Evolutionary conservation across 2,888 invertebrate species (phyloP).

Genomic region (Torymus aiolomorphi): DNA sequence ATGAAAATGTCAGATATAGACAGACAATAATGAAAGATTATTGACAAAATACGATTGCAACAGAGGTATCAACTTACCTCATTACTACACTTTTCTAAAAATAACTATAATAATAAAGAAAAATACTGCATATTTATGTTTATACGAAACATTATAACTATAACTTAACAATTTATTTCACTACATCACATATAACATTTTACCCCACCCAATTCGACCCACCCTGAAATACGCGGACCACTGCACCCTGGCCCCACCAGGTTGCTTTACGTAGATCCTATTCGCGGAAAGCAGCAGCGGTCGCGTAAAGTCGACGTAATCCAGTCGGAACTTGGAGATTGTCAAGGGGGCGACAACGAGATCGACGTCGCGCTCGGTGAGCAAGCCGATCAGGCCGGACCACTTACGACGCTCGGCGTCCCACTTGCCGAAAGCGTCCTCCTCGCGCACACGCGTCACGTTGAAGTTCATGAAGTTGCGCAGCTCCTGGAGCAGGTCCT

Average conservation of each 20-base stretch:
- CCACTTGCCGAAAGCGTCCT: conserved; percentile 36
- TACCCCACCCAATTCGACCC: neutral
- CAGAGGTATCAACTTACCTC: too few relatives aligned
- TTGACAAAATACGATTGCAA: too few relatives aligned
- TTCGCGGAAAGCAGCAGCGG: conserved; percentile 63
- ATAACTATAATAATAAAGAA: too few relatives aligned
- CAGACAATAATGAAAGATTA: too few relatives aligned
- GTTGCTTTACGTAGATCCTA: conserved; percentile 63
- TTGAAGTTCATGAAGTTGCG: conserved; percentile 65
- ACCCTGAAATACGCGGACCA: conserved; percentile 69
- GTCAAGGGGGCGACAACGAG: conserved; percentile 66
- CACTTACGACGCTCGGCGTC: conserved; percentile 60
- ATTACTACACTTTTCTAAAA: too few relatives aligned
- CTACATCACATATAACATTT: too few relatives aligned
- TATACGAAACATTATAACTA: too few relatives aligned
- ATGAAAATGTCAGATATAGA: too few relatives aligned
- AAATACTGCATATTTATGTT: too few relatives aligned
- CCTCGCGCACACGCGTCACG: conserved; percentile 41
- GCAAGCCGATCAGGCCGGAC: conserved; percentile 66
- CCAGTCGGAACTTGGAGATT: conserved; percentile 62
- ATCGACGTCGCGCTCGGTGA: conserved; percentile 61
- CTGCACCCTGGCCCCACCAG: conserved; percentile 56
- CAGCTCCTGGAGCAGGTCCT: conserved; percentile 62
- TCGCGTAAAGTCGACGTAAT: conserved; percentile 66
- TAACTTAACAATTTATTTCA: neutral